phyloP scores from a whole-genome alignment of 1,140 invertebrate species.

The Euura lappo region DNA sequence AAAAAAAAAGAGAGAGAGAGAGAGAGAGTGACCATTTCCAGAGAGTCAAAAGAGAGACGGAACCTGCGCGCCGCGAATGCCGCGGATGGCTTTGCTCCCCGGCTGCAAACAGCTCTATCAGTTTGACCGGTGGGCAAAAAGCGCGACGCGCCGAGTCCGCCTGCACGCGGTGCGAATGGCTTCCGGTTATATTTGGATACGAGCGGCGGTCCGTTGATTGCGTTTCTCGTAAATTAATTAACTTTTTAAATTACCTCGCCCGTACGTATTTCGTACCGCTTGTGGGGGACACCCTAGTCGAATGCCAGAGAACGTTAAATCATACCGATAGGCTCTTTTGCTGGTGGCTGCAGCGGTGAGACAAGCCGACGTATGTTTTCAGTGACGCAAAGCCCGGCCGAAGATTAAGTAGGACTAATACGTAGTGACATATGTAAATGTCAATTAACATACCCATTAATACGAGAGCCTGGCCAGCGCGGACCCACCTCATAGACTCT shows the following conservation, averaged over 20 bases:
- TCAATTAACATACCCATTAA: slow-evolving; percentile 7
- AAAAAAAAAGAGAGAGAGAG: background rate
- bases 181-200: background rate
- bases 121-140: background rate
- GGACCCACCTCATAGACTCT: no score
- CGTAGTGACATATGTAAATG: slow-evolving; percentile 4
- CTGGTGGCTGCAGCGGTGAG: background rate
- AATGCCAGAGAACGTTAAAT: background rate
- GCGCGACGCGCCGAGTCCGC: background rate
- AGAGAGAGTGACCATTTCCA: background rate
- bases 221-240: background rate
- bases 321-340: background rate
- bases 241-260: background rate
- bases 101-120: background rate
- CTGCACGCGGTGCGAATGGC: background rate
- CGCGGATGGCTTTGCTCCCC: background rate
- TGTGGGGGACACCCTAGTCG: background rate
- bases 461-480: background rate
- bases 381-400: background rate
- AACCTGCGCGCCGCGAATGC: slow-evolving; percentile 1
- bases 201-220: background rate
- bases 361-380: background rate
- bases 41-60: background rate
- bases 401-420: slow-evolving; percentile 1
- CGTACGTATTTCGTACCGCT: background rate